Conservation (phyloP, 2,113 vertebrate genomes). For the Neodontobutis hainanensis region DNA sequence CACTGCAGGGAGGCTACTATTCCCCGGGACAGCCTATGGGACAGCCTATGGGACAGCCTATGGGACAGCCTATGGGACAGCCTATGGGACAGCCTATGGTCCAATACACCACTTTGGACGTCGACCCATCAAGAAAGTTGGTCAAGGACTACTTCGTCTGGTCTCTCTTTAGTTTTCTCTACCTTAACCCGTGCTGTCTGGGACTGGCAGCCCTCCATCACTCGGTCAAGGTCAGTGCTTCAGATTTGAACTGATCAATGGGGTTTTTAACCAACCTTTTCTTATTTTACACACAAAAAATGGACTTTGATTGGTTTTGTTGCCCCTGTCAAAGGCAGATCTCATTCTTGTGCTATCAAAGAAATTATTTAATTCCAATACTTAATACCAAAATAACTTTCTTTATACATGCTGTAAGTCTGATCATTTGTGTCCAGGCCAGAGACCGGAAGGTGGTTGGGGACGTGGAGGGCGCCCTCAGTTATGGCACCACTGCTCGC, state of each 20-base stretch:
- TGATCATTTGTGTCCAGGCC: not conserved
- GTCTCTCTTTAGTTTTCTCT: constrained; percentile 41
- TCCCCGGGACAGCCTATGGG: too few relatives aligned
- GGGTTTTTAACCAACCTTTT: too few relatives aligned
- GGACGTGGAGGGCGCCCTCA: too few relatives aligned
- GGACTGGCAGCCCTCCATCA: constrained; percentile 53
- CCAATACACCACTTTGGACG: constrained; percentile 6
- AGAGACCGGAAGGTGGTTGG: not conserved
- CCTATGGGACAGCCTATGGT: not conserved
- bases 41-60: not conserved
- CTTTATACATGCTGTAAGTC: not conserved
- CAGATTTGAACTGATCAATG: too few relatives aligned
- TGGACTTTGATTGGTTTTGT: too few relatives aligned
- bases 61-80: too few relatives aligned
- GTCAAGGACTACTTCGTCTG: constrained; percentile 57
- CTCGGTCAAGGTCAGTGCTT: constrained; percentile 62
- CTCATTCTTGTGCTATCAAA: too few relatives aligned
- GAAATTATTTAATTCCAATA: not conserved
- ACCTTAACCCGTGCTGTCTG: constrained; percentile 50
- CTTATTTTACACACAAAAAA: too few relatives aligned
- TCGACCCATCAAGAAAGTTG: not conserved
- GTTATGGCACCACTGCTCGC: not conserved
- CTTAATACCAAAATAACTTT: not conserved
- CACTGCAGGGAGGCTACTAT: not conserved
- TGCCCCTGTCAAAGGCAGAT: too few relatives aligned